Conservation (phyloP, 2,113 vertebrate genomes). For the Microtus montanus region DNA sequence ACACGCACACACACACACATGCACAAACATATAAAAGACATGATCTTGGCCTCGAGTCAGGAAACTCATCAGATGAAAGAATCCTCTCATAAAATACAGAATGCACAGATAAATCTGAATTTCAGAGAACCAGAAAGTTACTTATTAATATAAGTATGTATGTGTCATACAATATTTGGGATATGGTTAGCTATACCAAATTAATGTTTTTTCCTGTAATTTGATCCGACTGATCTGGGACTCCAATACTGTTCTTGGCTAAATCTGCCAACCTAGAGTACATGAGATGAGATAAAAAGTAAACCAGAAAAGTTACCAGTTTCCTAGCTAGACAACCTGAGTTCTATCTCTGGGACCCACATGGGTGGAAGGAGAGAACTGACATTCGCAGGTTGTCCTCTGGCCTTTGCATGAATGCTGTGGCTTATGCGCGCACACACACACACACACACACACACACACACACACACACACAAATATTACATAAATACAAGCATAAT, state of each 20-base stretch:
- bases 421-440: background rate
- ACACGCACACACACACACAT: background rate
- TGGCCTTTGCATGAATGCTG: too few relatives aligned
- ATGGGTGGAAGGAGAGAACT: too few relatives aligned
- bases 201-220: background rate
- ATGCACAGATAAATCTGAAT: background rate
- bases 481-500: background rate
- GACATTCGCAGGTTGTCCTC: too few relatives aligned
- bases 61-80: background rate
- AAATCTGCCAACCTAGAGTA: background rate
- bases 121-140: background rate
- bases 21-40: background rate
- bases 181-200: background rate
- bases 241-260: background rate
- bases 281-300: background rate
- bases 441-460: too few relatives aligned
- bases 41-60: background rate
- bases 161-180: background rate
- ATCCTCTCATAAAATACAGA: background rate
- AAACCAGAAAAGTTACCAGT: background rate
- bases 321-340: background rate
- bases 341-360: too few relatives aligned
- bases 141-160: background rate
- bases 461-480: too few relatives aligned
- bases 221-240: constrained; percentile 4